Conservation (phyloP, 1,140 invertebrate genomes). For the Tetraneura akinire region DNA sequence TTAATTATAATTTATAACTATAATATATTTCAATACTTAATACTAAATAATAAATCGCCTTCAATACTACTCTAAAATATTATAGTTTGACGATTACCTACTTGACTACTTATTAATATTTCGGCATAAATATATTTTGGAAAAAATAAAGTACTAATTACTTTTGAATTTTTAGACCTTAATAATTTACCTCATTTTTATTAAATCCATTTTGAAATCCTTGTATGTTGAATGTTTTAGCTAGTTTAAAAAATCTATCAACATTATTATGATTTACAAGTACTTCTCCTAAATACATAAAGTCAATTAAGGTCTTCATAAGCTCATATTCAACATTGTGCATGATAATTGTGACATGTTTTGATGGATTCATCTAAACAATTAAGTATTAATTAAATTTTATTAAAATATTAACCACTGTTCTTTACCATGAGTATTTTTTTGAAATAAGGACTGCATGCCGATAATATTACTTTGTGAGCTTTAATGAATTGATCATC, state of each 20-base stretch:
- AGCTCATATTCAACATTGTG: constrained; percentile 75
- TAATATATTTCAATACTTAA: too few species aligned
- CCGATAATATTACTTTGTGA: constrained; percentile 76
- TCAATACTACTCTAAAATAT: too few species aligned
- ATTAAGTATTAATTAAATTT: constrained; percentile 44
- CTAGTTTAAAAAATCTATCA: constrained; percentile 81
- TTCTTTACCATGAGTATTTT: constrained; percentile 73
- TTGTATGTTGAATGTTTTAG: constrained; percentile 26
- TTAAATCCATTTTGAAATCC: constrained; percentile 28
- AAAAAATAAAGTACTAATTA: too few species aligned
- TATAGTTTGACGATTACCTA: too few species aligned
- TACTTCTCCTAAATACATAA: constrained; percentile 86
- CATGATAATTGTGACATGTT: constrained; percentile 82
- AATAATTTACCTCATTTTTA: constrained; percentile 26
- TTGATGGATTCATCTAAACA: constrained; percentile 76
- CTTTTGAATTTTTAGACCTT: too few species aligned
- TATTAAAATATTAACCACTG: background rate
- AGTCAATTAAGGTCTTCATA: constrained; percentile 73
- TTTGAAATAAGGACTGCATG: constrained; percentile 78
- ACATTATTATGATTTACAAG: constrained; percentile 85
- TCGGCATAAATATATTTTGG: too few species aligned
- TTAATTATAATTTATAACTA: too few species aligned
- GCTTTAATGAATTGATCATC: constrained; percentile 74
- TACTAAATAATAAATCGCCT: too few species aligned
- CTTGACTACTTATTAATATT: too few species aligned